These are phyloP conservation scores for Dinoponera quadriceps DNA, from an alignment of 1,140 invertebrate species.

Conservation along the genomic window DNA sequence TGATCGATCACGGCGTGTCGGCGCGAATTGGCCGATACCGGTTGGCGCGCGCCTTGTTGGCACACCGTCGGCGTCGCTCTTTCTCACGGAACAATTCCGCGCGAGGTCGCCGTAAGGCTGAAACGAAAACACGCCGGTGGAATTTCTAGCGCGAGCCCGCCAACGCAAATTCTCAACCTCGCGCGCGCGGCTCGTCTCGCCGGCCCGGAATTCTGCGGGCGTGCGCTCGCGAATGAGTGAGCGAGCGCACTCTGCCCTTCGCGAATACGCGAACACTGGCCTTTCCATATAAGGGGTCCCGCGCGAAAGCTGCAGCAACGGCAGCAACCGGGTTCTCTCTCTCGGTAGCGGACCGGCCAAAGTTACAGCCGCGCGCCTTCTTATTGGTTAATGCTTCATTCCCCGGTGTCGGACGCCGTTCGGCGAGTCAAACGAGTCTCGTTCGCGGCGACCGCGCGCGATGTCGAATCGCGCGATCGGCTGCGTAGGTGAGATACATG, in stretches of 20 bases:
- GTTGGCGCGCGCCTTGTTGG: conserved; percentile 21
- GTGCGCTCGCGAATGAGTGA: no score
- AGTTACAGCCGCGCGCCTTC: conserved; percentile 19
- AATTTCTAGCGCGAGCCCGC: conserved; percentile 48
- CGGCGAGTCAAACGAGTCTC: conserved; percentile 8
- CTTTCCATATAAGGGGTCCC: conserved; percentile 36
- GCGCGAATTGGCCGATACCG: conserved; percentile 21
- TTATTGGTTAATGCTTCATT: conserved; percentile 41
- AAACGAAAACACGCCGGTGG: conserved; percentile 56
- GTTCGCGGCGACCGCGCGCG: background rate
- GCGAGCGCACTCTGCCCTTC: conserved; percentile 34
- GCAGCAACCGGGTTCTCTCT: conserved; percentile 1
- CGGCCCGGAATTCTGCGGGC: conserved; percentile 37
- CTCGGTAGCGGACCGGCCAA: conserved; percentile 16
- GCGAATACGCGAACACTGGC: conserved; percentile 1
- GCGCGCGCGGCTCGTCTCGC: conserved; percentile 8
- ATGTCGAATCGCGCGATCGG: conserved; percentile 1
- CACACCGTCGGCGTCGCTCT: conserved; percentile 48
- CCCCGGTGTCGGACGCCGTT: background rate
- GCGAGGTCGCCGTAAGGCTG: conserved; percentile 34
- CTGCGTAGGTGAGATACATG: conserved; percentile 49
- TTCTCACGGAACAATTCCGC: conserved; percentile 58
- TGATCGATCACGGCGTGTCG: conserved; percentile 27
- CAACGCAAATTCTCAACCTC: conserved; percentile 54
- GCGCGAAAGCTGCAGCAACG: conserved; percentile 31